Evolutionary conservation across 2,888 invertebrate species (phyloP).

Genomic region (Dynastes tityus): DNA sequence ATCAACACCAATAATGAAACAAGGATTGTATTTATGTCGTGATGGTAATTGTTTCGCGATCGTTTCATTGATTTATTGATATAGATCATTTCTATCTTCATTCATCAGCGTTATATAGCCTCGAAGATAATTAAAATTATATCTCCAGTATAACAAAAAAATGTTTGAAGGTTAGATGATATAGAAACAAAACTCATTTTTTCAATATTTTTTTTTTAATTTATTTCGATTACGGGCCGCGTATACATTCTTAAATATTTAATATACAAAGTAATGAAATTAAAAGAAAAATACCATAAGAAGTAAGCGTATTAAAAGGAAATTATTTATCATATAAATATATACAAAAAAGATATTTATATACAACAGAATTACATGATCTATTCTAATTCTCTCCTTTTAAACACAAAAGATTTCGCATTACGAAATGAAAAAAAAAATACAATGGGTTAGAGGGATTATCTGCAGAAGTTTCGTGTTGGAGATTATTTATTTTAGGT

Average conservation of each 20-base stretch:
- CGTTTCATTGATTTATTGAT: no score
- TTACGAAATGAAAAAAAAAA: background rate
- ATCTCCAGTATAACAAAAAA: no score
- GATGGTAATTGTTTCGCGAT: background rate
- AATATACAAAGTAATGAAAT: background rate
- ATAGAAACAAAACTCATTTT: no score
- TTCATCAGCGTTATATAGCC: no score
- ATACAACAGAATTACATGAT: background rate
- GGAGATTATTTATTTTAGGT: slow-evolving; percentile 59
- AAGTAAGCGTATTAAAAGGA: slow-evolving; percentile 21
- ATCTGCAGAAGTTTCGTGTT: slow-evolving; percentile 48
- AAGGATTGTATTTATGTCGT: slow-evolving; percentile 2
- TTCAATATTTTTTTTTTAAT: no score
- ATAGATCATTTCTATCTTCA: no score
- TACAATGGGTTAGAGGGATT: slow-evolving; percentile 4
- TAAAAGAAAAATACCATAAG: slow-evolving; percentile 3
- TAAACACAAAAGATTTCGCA: background rate
- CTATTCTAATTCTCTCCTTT: background rate
- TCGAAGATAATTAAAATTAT: no score
- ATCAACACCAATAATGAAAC: slow-evolving; percentile 1
- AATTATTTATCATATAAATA: slow-evolving; percentile 36
- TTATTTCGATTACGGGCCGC: slow-evolving; percentile 32
- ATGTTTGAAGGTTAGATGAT: no score
- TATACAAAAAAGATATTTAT: slow-evolving; percentile 32
- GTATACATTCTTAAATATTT: slow-evolving; percentile 11